Evolutionary conservation across 2,113 vertebrate genomes (phyloP).

Genomic region (Microcebus tavaratra): DNA sequence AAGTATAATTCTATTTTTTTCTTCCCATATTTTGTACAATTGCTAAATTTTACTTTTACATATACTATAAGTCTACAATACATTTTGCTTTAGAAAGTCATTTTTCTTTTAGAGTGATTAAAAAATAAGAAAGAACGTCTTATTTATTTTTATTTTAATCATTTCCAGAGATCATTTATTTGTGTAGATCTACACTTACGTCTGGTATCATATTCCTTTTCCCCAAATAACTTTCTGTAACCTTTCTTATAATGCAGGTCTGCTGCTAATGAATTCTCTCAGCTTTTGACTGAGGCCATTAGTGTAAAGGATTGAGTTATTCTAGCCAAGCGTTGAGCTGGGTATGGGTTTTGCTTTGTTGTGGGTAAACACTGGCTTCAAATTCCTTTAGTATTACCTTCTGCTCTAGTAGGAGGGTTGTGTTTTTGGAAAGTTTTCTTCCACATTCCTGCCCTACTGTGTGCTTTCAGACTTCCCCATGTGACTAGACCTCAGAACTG

Average conservation of each 20-base stretch:
- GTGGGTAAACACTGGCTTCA: neutral
- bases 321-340: neutral
- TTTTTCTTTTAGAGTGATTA: neutral
- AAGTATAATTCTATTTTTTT: neutral
- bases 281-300: neutral
- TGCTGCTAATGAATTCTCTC: neutral
- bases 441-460: neutral
- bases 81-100: neutral
- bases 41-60: neutral
- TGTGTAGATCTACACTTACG: neutral
- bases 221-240: neutral
- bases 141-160: neutral
- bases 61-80: neutral
- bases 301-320: neutral
- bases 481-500: neutral
- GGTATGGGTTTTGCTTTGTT: neutral
- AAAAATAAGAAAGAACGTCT: neutral
- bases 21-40: neutral
- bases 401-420: neutral
- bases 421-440: neutral
- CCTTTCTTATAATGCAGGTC: neutral
- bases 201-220: neutral
- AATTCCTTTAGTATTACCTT: neutral
- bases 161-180: neutral
- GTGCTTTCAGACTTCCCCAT: neutral